Base-by-base conservation (phyloP, 2,797 vertebrate genomes). In the Platyrinchus mystaceus region DNA sequence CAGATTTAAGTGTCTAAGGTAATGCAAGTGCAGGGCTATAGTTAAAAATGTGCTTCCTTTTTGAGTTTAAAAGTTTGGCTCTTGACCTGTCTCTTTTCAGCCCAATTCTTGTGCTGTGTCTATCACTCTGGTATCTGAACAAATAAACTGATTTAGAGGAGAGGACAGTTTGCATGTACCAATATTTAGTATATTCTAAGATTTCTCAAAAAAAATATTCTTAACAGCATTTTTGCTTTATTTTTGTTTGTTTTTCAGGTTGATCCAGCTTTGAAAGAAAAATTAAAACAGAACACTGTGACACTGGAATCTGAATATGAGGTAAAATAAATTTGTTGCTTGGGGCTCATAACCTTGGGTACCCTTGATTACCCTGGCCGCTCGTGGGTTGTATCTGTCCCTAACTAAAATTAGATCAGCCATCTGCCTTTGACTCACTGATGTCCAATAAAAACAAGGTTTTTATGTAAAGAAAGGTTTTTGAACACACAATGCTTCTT, bases 241-340 rank as follows among this genome's bases (percentile, higher is more conserved):
- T 96, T 81, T 82, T 85, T 76, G 46, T 96, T 97, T 95, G 41
- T 87, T 94, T 95, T 97, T 66, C 95, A 99, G 99, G 76, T 99
- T 95, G 99, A 99, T 98, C 99, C 99, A 76, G 97, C 98, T 23
- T 98, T 99, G 90, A 98, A 98, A 97, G 98, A 98, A 95, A 98
- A 96, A 96, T 95, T 99, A 87, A 98, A 98, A 84, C 69, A 96
- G 37, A 97, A 98, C 92, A 97, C 96, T 91, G 97, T 97, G 64
- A 97, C 99, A 9, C 97, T 99, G 97, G 98, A 99, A 96, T 98
- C 99, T 62, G 98, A 99, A 95, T 99, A 99, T 34, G 96, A 99
- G 99, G 99, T 99, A 98, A 56, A 62, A 83, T 95, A 92, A 91
- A 59, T 89, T 62, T 81, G 37, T 92, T 95, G 68, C 80, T 94